Percentiles rank a stretch among this genome's conserved stretches.
phyloP scores from a whole-genome alignment of 2,888 invertebrate species.

The Apantesis nais region DNA sequence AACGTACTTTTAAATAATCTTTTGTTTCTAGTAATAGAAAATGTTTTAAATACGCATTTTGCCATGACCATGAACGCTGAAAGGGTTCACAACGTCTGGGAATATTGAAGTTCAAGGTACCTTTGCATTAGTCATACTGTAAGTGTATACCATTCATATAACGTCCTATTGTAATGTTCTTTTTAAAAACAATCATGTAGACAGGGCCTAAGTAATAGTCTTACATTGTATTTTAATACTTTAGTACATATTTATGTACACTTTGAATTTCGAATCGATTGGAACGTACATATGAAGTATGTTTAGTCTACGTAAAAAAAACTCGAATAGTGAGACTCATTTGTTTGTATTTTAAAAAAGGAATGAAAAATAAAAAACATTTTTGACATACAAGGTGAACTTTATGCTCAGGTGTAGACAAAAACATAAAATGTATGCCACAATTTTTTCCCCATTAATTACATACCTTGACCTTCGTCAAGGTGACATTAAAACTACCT shows the following conservation, averaged over 20 bases:
- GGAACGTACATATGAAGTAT: background rate
- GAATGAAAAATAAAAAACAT: background rate
- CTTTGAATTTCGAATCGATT: background rate
- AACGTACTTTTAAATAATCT: background rate
- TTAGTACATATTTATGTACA: background rate
- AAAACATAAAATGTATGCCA: background rate
- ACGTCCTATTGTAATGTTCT: background rate
- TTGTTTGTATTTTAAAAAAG: background rate
- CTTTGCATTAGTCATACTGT: slow-evolving; percentile 2
- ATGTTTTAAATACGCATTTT: slow-evolving; percentile 4
- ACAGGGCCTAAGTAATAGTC: background rate
- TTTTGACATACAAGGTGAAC: background rate
- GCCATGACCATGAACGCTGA: slow-evolving; percentile 16
- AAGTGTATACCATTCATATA: slow-evolving; percentile 4
- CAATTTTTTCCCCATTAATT: slow-evolving; percentile 8
- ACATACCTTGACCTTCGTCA: slow-evolving; percentile 21
- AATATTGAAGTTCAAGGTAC: slow-evolving; percentile 14
- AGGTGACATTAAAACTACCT: background rate
- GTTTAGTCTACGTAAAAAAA: background rate
- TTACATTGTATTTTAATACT: background rate
- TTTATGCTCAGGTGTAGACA: background rate
- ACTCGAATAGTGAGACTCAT: background rate
- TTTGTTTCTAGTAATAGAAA: slow-evolving; percentile 3
- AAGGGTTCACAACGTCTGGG: slow-evolving; percentile 8
- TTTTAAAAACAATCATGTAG: background rate